Percentiles rank a stretch among this genome's conserved stretches.
These are phyloP conservation scores for Mycalesis mineus DNA, from an alignment of 2,888 invertebrate species.

Conservation along the genomic window DNA sequence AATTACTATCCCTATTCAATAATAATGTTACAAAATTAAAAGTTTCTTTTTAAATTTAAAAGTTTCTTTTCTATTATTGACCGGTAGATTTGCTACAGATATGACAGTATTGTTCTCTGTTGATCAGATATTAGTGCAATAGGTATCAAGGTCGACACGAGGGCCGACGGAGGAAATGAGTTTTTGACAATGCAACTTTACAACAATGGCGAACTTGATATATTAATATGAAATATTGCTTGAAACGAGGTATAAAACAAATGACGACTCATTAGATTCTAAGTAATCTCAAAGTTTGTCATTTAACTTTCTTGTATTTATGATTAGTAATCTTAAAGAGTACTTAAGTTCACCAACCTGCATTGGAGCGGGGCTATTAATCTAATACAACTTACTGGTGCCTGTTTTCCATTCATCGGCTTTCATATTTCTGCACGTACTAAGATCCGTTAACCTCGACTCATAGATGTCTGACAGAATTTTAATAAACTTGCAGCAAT, in stretches of 20 bases:
- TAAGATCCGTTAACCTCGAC: neutral
- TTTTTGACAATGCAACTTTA: conserved; percentile 29
- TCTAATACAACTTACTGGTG: no score
- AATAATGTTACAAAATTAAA: conserved; percentile 20
- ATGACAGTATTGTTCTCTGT: conserved; percentile 24
- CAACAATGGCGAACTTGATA: conserved; percentile 2
- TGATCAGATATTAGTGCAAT: conserved; percentile 28
- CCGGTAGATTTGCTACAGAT: conserved; percentile 7
- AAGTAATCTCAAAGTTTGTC: no score
- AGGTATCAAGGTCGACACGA: conserved; percentile 29
- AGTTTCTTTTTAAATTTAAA: conserved; percentile 23
- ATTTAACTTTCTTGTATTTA: no score
- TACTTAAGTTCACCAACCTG: no score
- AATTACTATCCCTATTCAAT: conserved; percentile 5
- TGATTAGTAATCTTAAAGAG: no score
- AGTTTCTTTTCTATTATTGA: conserved; percentile 25
- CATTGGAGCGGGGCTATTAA: no score
- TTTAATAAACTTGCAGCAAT: neutral
- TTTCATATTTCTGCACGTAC: neutral
- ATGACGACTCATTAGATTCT: no score
- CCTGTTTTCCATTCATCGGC: neutral
- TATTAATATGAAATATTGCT: no score
- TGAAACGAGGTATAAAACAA: no score
- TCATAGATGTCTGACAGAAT: neutral
- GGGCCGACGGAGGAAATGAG: conserved; percentile 33